Percentiles rank a stretch among this genome's conserved stretches.
phyloP scores from a whole-genome alignment of 2,797 vertebrate genomes.

The Pseudomugil tenellus region DNA sequence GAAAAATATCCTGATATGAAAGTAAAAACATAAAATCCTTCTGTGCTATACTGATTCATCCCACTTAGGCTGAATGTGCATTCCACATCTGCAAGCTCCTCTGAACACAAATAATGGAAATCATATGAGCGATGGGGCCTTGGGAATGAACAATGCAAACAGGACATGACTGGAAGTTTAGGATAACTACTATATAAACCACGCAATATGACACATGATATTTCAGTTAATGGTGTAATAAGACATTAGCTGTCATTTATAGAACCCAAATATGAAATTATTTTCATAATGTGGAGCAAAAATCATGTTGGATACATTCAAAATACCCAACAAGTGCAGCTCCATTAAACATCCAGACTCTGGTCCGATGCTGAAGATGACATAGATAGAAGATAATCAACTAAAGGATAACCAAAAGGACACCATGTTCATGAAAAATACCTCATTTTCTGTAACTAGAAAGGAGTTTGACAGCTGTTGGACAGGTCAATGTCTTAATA shows the following conservation, averaged over 20 bases:
- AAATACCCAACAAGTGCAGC: neutral
- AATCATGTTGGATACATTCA: constrained; percentile 22
- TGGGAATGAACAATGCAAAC: constrained; percentile 65
- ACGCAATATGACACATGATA: neutral
- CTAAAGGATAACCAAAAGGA: neutral
- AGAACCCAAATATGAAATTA: neutral
- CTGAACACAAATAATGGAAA: constrained; percentile 87
- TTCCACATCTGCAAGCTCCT: constrained; percentile 85
- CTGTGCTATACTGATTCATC: constrained; percentile 82
- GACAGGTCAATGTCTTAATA: too few species aligned
- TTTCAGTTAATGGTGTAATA: neutral
- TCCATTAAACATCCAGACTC: neutral
- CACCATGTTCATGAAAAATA: neutral
- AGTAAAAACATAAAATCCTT: constrained; percentile 79
- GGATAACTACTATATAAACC: constrained; percentile 15
- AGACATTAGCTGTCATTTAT: neutral
- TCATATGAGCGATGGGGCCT: constrained; percentile 76
- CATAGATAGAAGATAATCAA: too few species aligned
- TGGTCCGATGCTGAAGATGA: neutral
- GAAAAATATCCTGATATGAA: constrained; percentile 51
- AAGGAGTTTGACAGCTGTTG: neutral
- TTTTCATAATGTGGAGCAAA: constrained; percentile 2
- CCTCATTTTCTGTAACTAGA: neutral
- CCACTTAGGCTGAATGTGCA: constrained; percentile 82
- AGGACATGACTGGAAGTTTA: constrained; percentile 16